Evolutionary conservation across 2,888 invertebrate species (phyloP), one percentile per base, ranked within the genome.

Genomic region (Timandra comae): DNA sequence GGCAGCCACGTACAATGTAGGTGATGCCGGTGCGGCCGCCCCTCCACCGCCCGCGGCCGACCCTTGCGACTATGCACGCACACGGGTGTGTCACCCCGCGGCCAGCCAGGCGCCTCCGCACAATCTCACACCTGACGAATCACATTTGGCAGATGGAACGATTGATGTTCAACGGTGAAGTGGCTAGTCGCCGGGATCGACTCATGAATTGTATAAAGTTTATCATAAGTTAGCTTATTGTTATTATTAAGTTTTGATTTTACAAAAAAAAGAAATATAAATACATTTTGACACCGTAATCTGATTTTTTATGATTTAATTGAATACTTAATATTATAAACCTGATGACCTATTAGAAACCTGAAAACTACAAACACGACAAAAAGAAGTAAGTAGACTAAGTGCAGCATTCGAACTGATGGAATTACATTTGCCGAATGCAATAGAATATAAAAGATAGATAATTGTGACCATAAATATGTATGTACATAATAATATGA

Each of bases 201-300:
- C 72, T 73, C 78, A 73, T 73, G 73, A 71, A 63, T 75, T 84
- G 84, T 84, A 85, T 74, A 85, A 84, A 84, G 84, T 79, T 74
- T 75, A 73, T 63, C 51, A 51, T 81, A 79, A 78, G 76, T 60
- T 84, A 84, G 81, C 60, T 66, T 85, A 81, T 70, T 78, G 68
- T 70, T 54, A 56, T 54, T 69, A 53, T 72, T 75, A 76, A 71
- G 63, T 70, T 76, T 70, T 72, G 74, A 74, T 71, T 72, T 74
- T 66, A 62, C 61, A 71, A 77, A 82, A 80, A 81, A 74, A 72
- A 74, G 27, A 56, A 57, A 41, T 42, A 63, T 86, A 86, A 86
- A 86, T 86, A 86, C 86, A 86, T 86, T 86, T 86, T 58, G 85
- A 77, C 85, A 85, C 85, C 85, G 85, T 85, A 74, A 35, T 8